Base-by-base conservation (phyloP, 2,797 vertebrate genomes). In the Cirrhinus molitorella region DNA sequence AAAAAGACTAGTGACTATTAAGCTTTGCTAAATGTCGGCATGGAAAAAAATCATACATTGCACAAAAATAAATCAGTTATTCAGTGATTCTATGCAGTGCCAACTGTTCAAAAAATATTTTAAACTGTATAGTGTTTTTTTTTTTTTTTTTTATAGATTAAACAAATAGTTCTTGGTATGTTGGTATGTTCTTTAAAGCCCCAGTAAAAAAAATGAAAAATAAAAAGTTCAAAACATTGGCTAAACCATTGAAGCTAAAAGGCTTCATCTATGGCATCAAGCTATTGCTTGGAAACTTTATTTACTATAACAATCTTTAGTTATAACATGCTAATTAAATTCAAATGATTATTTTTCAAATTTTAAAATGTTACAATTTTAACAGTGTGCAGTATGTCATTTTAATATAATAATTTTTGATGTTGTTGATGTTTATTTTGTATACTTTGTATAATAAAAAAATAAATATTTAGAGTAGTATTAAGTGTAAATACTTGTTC, bases 1-100 rank as follows among this genome's bases (percentile, higher is more conserved):
- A 16, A 81, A 91, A 91, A 90, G 91, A 92, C 93, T 93, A 94
- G 85, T 89, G 94, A 92, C 93, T 94, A 93, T 95, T 96, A 95
- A 95, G 94, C 94, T 94, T 95, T 95, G 88, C 93, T 93, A 94
- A 90, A 91, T 86, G 91, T 89, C 91, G 91, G 0, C 3, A n/a
- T n/a, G n/a, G 31, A 5, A 8, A 55, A 87, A 91, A 90, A 92
- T 96, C 95, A 95, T 94, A 90, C 89, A 89, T 89, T 86, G n/a
- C 87, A 9, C 23, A 25, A 65, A 49, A 63, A 47, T 31, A n/a
- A 12, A 49, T 63, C 28, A 12, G 11, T 37, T 51, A 13, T 34
- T 51, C 25, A 16, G 21, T 49, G 40, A 40, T 28, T 77, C 23
- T 5, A 28, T 28, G 23, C 23, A 28, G 34, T 3, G 40, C 9